Percentiles rank a stretch among this genome's conserved stretches.
Evolutionary conservation across 2,113 vertebrate genomes (phyloP).

Genomic region (Pseudonaja textilis): DNA sequence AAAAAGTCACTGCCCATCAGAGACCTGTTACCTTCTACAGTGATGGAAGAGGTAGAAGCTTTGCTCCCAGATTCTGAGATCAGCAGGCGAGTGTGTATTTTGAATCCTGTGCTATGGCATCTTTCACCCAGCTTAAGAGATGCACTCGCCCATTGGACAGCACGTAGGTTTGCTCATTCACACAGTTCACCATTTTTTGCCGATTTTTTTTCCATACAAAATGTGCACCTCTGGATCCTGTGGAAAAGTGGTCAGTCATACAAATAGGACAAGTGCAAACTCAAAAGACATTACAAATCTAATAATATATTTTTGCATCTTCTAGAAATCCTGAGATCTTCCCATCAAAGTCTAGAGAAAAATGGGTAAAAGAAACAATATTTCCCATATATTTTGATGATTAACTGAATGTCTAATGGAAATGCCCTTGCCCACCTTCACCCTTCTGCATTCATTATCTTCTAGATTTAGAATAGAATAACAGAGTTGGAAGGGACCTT

Average conservation of each 20-base stretch:
- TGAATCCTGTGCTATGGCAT: slow-evolving; percentile 72
- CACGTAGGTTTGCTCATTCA: slow-evolving; percentile 67
- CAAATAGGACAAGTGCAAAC: background rate
- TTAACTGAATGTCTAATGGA: background rate
- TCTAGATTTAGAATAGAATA: background rate
- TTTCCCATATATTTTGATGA: background rate
- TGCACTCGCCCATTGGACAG: slow-evolving; percentile 73
- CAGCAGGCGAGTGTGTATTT: slow-evolving; percentile 80
- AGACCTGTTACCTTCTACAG: slow-evolving; percentile 60
- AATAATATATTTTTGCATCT: background rate
- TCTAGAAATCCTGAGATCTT: background rate
- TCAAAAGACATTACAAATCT: background rate
- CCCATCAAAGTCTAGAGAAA: background rate
- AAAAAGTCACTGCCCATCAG: background rate
- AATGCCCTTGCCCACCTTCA: background rate
- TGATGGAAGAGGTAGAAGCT: slow-evolving; percentile 72
- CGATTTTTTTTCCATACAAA: slow-evolving; percentile 87
- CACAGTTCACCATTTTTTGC: slow-evolving; percentile 67
- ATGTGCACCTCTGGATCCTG: slow-evolving; percentile 80
- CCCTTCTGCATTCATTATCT: background rate
- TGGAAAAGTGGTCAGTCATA: slow-evolving; percentile 16
- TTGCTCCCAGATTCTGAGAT: slow-evolving; percentile 72
- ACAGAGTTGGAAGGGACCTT: too few relatives aligned
- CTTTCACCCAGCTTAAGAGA: slow-evolving; percentile 86
- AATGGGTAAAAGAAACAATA: background rate